phyloP scores from a whole-genome alignment of 2,888 invertebrate genomes.

The Eupelmus urozonus region DNA sequence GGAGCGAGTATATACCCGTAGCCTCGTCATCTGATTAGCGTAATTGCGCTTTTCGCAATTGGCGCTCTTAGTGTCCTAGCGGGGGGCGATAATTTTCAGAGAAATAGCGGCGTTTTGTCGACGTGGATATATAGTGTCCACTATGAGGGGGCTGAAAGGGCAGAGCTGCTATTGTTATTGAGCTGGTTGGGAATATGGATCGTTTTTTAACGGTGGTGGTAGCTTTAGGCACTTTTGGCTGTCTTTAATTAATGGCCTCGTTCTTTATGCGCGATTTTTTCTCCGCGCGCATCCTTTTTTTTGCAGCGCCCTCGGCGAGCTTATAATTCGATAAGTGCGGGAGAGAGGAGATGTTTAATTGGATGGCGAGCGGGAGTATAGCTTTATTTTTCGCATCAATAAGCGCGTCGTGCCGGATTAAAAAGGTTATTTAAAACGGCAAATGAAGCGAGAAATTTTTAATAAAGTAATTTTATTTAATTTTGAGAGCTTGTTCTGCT shows the following conservation, averaged over 20 bases:
- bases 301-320: background rate
- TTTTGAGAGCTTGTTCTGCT: too few species aligned
- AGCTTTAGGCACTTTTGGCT: too few species aligned
- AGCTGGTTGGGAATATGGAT: background rate
- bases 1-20: background rate
- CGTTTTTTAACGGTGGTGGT: too few species aligned
- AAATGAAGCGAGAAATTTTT: too few species aligned
- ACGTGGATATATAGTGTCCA: too few species aligned
- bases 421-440: too few species aligned
- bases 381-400: too few species aligned
- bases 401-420: too few species aligned
- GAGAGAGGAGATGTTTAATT: too few species aligned
- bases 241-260: background rate
- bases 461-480: too few species aligned
- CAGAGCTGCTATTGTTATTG: conserved; percentile 24
- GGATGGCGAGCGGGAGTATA: too few species aligned
- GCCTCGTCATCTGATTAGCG: conserved; percentile 41
- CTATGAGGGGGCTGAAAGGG: background rate
- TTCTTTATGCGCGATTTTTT: background rate
- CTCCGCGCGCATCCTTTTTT: background rate
- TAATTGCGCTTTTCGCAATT: conserved; percentile 30
- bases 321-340: background rate
- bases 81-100: conserved; percentile 29
- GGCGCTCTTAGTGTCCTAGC: background rate
- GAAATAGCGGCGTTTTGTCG: too few species aligned